Evolutionary conservation across 2,797 vertebrate genomes (phyloP).

Genomic region (Enteromius thamalakanensis): DNA sequence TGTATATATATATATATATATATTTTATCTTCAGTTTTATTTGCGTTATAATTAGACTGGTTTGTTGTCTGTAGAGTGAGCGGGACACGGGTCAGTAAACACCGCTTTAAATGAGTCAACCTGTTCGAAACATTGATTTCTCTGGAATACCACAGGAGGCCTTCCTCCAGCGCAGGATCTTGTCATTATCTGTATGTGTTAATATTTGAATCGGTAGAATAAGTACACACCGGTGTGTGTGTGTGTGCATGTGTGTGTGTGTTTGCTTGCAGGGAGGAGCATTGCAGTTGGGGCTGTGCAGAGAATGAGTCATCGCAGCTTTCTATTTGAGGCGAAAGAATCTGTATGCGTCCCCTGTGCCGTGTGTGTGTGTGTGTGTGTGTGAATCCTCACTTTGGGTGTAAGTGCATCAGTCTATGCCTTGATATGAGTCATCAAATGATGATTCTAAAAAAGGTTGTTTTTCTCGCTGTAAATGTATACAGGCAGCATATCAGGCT

Average conservation of each 20-base stretch:
- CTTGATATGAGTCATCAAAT: conserved; percentile 58
- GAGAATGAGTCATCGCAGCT: conserved; percentile 61
- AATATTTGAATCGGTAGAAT: conserved; percentile 49
- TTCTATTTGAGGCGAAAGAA: conserved; percentile 79
- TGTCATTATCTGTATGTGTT: conserved; percentile 46
- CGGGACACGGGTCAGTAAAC: conserved; percentile 2
- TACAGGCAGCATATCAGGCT: not conserved
- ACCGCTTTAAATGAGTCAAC: not conserved
- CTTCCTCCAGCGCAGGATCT: conserved; percentile 30
- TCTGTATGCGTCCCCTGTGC: conserved; percentile 64
- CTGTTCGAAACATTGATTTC: conserved; percentile 33
- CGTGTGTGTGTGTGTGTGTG: conserved; percentile 14
- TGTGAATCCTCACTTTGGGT: conserved; percentile 52
- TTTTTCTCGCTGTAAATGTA: conserved; percentile 38
- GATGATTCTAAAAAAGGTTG: conserved; percentile 53
- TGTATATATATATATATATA: not conserved
- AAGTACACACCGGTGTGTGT: conserved; percentile 31
- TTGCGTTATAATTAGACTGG: not conserved
- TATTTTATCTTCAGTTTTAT: not conserved
- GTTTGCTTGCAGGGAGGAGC: conserved; percentile 55
- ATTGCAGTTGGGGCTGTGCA: conserved; percentile 60
- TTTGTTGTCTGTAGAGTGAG: conserved; percentile 14
- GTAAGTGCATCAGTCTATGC: conserved; percentile 55
- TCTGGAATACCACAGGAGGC: conserved; percentile 32
- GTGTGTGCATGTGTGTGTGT: conserved; percentile 29